Evolutionary conservation across 2,113 vertebrate species (phyloP).

Genomic region (Peromyscus maniculatus): DNA sequence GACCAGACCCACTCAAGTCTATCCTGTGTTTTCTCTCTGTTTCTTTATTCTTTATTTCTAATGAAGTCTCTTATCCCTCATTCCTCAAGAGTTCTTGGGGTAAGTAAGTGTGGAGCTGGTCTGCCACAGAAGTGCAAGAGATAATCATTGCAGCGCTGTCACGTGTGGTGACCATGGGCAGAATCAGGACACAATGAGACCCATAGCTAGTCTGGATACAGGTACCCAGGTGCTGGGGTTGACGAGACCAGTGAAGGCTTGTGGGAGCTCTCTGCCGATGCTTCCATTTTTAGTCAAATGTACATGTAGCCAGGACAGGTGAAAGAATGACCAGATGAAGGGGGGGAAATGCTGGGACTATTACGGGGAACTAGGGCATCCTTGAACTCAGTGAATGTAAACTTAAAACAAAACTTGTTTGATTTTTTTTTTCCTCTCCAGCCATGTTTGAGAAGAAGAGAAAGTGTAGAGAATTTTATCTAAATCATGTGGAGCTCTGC

Average conservation of each 20-base stretch:
- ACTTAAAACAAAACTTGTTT: neutral
- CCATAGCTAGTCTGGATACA: no score
- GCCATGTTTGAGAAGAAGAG: neutral
- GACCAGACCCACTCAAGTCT: no score
- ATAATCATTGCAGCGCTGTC: neutral
- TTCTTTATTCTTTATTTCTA: no score
- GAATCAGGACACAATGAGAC: neutral
- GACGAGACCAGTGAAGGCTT: neutral
- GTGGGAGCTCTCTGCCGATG: neutral
- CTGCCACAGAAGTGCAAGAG: no score
- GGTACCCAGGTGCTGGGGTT: neutral
- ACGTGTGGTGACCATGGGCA: neutral
- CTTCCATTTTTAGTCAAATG: neutral
- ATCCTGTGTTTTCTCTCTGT: no score
- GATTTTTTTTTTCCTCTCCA: neutral
- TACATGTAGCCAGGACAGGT: neutral
- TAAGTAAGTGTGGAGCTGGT: no score
- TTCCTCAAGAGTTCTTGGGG: no score
- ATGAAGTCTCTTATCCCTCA: no score
- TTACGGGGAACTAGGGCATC: neutral
- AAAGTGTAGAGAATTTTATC: neutral
- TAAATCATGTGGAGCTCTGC: neutral
- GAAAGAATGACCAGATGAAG: neutral
- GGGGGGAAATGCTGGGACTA: neutral
- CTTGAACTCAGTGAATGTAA: neutral